A percentile compares a stretch with the other conserved stretches of the same genome.
phyloP scores from a whole-genome alignment of 2,113 vertebrate species.

The Oncorhynchus kisutch region DNA sequence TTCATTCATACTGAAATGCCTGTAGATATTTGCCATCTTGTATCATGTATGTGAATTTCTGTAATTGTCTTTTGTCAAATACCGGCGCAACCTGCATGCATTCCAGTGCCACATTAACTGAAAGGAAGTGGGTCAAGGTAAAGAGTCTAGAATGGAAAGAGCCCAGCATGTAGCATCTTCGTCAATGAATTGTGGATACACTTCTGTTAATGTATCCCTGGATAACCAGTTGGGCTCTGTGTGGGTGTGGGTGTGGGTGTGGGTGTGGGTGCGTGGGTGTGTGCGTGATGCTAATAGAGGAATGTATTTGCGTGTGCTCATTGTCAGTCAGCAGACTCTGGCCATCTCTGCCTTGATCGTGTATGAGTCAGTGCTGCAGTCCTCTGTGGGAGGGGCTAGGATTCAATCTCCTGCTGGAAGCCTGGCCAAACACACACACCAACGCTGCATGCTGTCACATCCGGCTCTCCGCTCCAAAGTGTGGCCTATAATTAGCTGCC shows the following conservation, averaged over 20 bases:
- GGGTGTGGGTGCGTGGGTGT: not conserved
- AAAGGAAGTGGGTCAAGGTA: not conserved
- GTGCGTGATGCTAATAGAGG: not conserved
- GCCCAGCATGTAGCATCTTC: not conserved
- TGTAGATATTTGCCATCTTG: too few relatives aligned
- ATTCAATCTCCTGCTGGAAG: not conserved
- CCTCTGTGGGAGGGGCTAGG: conserved; percentile 75
- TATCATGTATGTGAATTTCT: not conserved
- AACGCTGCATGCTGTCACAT: conserved; percentile 71
- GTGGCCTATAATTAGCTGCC: conserved; percentile 78
- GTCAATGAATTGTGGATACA: not conserved
- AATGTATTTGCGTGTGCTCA: conserved; percentile 12
- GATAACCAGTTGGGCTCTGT: conserved; percentile 12
- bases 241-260: conserved; percentile 7
- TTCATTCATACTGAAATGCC: conserved; percentile 21
- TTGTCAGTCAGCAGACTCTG: conserved; percentile 65
- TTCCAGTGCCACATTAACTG: not conserved
- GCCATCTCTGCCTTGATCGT: conserved; percentile 71
- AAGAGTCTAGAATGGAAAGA: not conserved
- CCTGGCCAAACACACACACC: conserved; percentile 22
- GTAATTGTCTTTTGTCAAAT: too few relatives aligned
- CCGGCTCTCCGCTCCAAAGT: conserved; percentile 67
- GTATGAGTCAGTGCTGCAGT: conserved; percentile 81
- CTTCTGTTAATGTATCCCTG: conserved; percentile 9
- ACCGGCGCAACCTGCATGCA: too few relatives aligned